Evolutionary conservation across 2,888 invertebrate genomes (phyloP), one percentile per base, ranked within the genome.

Genomic region (Drosophila kokeensis): DNA sequence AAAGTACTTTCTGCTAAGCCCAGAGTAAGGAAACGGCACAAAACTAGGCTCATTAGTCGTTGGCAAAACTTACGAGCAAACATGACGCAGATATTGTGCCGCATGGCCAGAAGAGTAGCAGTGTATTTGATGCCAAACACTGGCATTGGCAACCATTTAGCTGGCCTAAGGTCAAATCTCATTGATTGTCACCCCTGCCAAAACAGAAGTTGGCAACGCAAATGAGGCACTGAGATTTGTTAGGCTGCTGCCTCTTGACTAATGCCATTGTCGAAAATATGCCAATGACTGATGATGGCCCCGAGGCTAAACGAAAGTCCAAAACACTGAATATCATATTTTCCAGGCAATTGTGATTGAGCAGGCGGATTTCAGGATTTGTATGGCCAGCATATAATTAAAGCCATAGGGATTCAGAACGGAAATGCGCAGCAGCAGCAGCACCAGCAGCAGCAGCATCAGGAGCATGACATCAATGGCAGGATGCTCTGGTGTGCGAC

Each of bases 241-340:
- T 57, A 13, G 49, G 38, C 65, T 73, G 67, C 69, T n/a, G n/a
- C n/a, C 70, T 73, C 68, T 72, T 84, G 89, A 76, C 77, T 87
- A 82, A 85, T 87, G 87, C 85, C 82, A 84, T 80, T 85, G 89
- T 87, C 87, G 57, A 78, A 89, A 87, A 87, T 84, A 85, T 85
- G 85, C 68, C 88, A 79, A 83, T 83, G 87, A 87, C 87, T 82
- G 84, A 85, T 85, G 69, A 40, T 76, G 62, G 70, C 76, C 79
- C 73, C 60, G 66, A 30, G 76, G 81, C 77, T 40, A 57, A 54
- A 30, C 57, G 24, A 27, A 36, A 61, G 55, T 27, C 45, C 59
- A 57, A 29, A 68, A 57, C 55, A 63, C 40, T 73, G 72, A 57
- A 67, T 69, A 63, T 68, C 69, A 75, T 79, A 76, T 72, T 69